Conservation (phyloP, 2,888 invertebrate genomes). For the Megaustenia siamemsis region DNA sequence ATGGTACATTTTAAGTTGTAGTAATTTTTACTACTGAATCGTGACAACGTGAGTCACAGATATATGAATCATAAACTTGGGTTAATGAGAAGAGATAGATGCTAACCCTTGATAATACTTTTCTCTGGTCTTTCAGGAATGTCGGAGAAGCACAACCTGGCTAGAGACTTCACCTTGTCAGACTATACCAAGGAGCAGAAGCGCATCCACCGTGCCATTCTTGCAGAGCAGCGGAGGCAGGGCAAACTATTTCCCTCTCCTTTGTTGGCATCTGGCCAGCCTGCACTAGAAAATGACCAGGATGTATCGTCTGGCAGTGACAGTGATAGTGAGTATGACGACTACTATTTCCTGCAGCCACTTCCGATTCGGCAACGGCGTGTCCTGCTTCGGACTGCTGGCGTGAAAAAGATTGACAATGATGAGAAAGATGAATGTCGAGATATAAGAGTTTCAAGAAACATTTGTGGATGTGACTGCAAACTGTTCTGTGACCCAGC, state of each 20-base stretch:
- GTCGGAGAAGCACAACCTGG: constrained; percentile 85
- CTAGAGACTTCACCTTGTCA: constrained; percentile 89
- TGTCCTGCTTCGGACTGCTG: constrained; percentile 92
- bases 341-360: constrained; percentile 84
- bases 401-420: constrained; percentile 94
- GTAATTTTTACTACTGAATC: too few species aligned
- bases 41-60: too few species aligned
- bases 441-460: constrained; percentile 93
- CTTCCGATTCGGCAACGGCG: constrained; percentile 94
- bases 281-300: constrained; percentile 62
- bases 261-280: constrained; percentile 57
- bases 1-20: too few species aligned
- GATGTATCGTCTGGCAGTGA: constrained; percentile 63
- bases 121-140: constrained; percentile 84
- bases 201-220: constrained; percentile 89
- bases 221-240: constrained; percentile 86
- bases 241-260: constrained; percentile 72
- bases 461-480: constrained; percentile 82
- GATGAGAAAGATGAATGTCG: constrained; percentile 96
- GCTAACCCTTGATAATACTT: too few species aligned
- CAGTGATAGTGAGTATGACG: constrained; percentile 75
- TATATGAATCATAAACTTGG: too few species aligned
- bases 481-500: constrained; percentile 91
- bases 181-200: constrained; percentile 95
- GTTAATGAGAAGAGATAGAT: too few species aligned